Conservation (phyloP, 2,888 invertebrate species). For the Pardosa pseudoannulata region DNA sequence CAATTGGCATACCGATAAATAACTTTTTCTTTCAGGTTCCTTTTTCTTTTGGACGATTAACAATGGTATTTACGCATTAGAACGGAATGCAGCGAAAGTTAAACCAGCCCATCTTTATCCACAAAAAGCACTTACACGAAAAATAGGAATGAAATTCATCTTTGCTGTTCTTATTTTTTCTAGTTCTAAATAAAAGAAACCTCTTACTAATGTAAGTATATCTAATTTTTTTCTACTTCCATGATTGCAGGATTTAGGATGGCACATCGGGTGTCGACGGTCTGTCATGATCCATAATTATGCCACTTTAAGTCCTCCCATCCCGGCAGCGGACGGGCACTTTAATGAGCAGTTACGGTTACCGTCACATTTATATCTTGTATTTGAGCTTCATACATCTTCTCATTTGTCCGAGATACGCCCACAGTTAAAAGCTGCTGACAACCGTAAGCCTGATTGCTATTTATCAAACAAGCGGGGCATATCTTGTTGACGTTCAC, state of each 20-base stretch:
- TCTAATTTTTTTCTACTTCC: not conserved
- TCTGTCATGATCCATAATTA: not conserved
- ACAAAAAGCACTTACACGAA: no score
- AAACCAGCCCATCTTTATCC: no score
- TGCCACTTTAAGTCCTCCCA: not conserved
- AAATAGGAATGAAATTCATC: no score
- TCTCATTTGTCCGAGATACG: constrained; percentile 10
- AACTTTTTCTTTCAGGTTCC: no score
- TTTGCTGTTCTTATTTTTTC: no score
- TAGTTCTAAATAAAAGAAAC: not conserved
- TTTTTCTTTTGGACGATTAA: no score
- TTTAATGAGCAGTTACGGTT: constrained; percentile 7
- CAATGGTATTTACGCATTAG: no score
- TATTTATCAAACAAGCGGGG: not conserved
- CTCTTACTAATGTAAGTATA: not conserved
- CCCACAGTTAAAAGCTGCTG: not conserved
- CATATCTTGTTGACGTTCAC: not conserved
- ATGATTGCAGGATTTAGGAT: not conserved
- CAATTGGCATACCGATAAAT: no score
- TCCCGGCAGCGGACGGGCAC: not conserved
- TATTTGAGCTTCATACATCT: constrained; percentile 4
- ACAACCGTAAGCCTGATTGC: not conserved
- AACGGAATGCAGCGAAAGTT: no score
- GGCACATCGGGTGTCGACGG: not conserved
- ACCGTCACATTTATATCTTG: not conserved